phyloP scores from a whole-genome alignment of 92 coral and sea anemone species.

The Pocillopora grandis region DNA sequence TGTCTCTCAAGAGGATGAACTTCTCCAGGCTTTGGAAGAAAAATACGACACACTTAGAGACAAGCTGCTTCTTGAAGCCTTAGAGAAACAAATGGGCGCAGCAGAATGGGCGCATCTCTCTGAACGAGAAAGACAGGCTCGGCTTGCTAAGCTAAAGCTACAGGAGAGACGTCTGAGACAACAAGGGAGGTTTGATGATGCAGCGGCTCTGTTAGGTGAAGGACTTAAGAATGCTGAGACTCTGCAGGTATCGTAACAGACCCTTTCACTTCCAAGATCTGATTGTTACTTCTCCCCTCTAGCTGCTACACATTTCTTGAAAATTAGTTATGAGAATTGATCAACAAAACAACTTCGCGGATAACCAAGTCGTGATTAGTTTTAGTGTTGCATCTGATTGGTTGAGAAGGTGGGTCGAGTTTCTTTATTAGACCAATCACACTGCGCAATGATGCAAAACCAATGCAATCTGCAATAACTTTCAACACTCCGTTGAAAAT shows the following conservation, averaged over 20 bases:
- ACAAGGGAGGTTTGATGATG: slow-evolving; percentile 94
- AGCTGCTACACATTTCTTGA: too few relatives aligned
- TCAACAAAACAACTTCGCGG: too few relatives aligned
- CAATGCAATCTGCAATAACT: too few relatives aligned
- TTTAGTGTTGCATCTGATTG: too few relatives aligned
- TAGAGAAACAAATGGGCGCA: slow-evolving; percentile 87
- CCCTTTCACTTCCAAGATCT: too few relatives aligned
- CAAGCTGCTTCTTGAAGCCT: slow-evolving; percentile 89
- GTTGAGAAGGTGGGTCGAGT: not conserved
- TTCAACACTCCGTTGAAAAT: too few relatives aligned
- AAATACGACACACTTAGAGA: slow-evolving; percentile 91
- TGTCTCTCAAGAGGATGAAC: slow-evolving; percentile 89
- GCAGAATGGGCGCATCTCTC: slow-evolving; percentile 94
- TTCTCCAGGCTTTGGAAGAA: slow-evolving; percentile 88
- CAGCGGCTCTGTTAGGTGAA: slow-evolving; percentile 89
- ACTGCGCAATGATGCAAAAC: not conserved
- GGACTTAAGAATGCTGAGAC: slow-evolving; percentile 82
- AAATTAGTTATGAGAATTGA: too few relatives aligned
- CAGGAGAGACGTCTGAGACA: slow-evolving; percentile 88
- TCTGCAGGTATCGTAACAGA: slow-evolving; percentile 51
- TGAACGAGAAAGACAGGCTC: slow-evolving; percentile 86
- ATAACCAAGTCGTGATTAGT: too few relatives aligned
- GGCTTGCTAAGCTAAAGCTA: slow-evolving; percentile 82
- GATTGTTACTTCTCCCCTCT: too few relatives aligned
- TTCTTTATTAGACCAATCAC: not conserved